Evolutionary conservation across 2,797 vertebrate species (phyloP).

Genomic region (Orestias chungarensis): DNA sequence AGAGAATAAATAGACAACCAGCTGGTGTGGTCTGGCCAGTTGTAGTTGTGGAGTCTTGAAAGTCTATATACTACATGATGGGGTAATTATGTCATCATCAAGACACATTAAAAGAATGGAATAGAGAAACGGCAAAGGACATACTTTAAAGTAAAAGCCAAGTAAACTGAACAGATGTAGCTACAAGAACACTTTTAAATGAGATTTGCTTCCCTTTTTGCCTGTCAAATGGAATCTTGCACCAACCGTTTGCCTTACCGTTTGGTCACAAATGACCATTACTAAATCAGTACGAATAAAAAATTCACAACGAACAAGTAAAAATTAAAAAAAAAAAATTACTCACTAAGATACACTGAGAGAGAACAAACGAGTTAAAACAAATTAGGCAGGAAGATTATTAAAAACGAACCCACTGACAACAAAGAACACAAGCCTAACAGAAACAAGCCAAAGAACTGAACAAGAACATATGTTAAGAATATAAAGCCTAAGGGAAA

Average conservation of each 20-base stretch:
- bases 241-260: background rate
- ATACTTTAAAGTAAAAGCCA: background rate
- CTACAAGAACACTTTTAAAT: background rate
- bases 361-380: background rate
- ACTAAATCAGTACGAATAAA: background rate
- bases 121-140: background rate
- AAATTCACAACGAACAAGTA: background rate
- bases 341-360: background rate
- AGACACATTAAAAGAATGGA: conserved; percentile 32
- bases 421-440: background rate
- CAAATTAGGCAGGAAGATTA: background rate
- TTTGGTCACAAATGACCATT: background rate
- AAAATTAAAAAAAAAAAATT: too few species aligned
- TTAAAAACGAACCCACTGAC: background rate
- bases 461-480: background rate
- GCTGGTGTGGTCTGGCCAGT: conserved; percentile 42
- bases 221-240: background rate
- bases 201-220: background rate
- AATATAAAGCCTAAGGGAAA: background rate
- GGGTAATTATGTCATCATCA: conserved; percentile 47
- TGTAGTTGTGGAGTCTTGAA: conserved; percentile 27
- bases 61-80: conserved; percentile 40
- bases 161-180: too few species aligned
- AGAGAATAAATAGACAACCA: conserved; percentile 46
- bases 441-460: background rate